Evolutionary conservation across 1,140 invertebrate genomes (phyloP), one percentile per base, ranked within the genome.

Genomic region (Cyclina sinensis): DNA sequence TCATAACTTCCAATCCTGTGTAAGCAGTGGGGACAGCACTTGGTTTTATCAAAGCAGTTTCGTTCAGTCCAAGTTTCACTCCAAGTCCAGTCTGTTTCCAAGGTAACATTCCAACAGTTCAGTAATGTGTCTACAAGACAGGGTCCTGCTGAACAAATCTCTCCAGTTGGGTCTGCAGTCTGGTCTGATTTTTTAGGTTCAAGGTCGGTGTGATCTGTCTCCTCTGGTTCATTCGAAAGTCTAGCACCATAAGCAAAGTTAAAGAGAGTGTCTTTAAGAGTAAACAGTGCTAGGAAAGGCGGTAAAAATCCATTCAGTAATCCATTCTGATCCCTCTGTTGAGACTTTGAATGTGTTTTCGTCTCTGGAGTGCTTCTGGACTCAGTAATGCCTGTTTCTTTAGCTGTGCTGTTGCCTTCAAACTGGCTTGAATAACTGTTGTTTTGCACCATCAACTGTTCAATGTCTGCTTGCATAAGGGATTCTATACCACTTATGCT

Each of bases 241-340:
- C 27, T 46, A 27, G 70, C 76, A 51, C 79, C 88, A 76, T 57
- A 89, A 39, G 59, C 88, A 79, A 84, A 89, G 46, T 80, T 73
- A 9, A 89, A 37, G 1, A 89, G 30, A n/a, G 81, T 59, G 32
- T 89, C 79, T 46, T 89, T 89, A n/a, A 89, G 59, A 24, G 88
- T 89, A n/a, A 89, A n/a, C 24, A 89, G 46, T 0, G 88, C 74
- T 30, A 89, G 57, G 24, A 89, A 79, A 48, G 73, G 80, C 12
- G 81, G 74, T 85, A 89, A 32, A 30, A 89, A 65, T 32, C 59
- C 62, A 48, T 39, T 78, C 0, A 85, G 32, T n/a, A 76, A 24
- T 74, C 43, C 51, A 35, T 12, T 27, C 27, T 54, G 59, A 57
- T 88, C 79, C 57, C 68, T 81, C 3, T n/a, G 27, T 70, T 46